Conservation (phyloP, 2,888 invertebrate genomes). For the Selenia dentaria region DNA sequence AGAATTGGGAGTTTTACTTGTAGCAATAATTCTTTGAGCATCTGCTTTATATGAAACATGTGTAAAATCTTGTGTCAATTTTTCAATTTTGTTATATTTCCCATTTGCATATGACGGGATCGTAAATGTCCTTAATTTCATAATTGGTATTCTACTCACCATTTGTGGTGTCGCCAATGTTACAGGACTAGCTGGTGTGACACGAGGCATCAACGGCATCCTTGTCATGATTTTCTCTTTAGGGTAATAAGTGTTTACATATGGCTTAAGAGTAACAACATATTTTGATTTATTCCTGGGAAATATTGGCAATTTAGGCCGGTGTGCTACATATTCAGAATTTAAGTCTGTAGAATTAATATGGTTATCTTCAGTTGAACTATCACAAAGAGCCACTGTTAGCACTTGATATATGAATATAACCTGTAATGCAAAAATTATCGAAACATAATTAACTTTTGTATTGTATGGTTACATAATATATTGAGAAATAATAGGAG, state of each 20-base stretch:
- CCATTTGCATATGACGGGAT: slow-evolving; percentile 10
- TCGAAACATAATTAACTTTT: not conserved
- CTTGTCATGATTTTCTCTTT: slow-evolving; percentile 21
- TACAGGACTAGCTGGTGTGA: slow-evolving; percentile 11
- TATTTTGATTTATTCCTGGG: slow-evolving; percentile 43
- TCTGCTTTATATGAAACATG: not conserved
- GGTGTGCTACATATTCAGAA: slow-evolving; percentile 26
- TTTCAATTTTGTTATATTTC: slow-evolving; percentile 9
- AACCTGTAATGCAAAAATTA: slow-evolving; percentile 4
- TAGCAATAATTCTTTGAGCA: not conserved
- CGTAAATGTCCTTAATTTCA: slow-evolving; percentile 20
- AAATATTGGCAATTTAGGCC: slow-evolving; percentile 38
- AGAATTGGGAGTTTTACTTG: not conserved
- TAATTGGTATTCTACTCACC: slow-evolving; percentile 22
- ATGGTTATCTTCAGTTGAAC: not conserved
- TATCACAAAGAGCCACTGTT: not conserved
- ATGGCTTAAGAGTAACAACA: slow-evolving; percentile 33
- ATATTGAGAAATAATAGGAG: no score
- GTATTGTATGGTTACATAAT: no score
- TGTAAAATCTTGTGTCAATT: not conserved
- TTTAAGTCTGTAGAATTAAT: not conserved
- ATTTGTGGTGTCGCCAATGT: not conserved
- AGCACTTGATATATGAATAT: not conserved
- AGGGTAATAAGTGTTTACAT: slow-evolving; percentile 6
- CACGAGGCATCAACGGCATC: slow-evolving; percentile 38